phyloP scores from a whole-genome alignment of 2,888 invertebrate genomes.

The Noctua janthe region DNA sequence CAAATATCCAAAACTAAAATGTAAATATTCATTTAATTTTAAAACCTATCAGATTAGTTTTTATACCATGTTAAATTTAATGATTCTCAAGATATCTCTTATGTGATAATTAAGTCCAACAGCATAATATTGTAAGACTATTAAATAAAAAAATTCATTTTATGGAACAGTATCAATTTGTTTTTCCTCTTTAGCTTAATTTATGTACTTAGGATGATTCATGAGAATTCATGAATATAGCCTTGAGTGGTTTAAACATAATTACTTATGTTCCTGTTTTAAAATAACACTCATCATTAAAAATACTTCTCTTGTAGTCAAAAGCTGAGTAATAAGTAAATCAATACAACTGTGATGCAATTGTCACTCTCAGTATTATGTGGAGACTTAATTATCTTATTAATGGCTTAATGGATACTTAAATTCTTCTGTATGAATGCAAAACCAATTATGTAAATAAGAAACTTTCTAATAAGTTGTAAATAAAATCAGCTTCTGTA shows the following conservation, averaged over 20 bases:
- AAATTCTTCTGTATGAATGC: conserved; percentile 9
- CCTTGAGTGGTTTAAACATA: conserved; percentile 46
- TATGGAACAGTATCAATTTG: conserved; percentile 10
- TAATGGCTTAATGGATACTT: conserved; percentile 23
- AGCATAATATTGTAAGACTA: background rate
- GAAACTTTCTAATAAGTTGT: conserved; percentile 50
- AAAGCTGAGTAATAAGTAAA: conserved; percentile 22
- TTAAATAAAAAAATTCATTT: conserved; percentile 7
- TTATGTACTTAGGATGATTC: conserved; percentile 45
- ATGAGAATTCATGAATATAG: conserved; percentile 53
- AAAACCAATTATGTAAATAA: conserved; percentile 43
- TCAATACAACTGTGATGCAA: conserved; percentile 27
- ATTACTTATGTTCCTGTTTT: conserved; percentile 40
- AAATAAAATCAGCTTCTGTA: background rate
- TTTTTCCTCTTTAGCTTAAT: conserved; percentile 41
- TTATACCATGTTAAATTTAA: background rate
- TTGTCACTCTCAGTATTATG: conserved; percentile 38
- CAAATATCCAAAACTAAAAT: background rate
- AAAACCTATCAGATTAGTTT: background rate
- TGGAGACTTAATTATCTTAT: conserved; percentile 27
- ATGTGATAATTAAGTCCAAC: background rate
- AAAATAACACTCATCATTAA: conserved; percentile 36
- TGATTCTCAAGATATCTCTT: background rate
- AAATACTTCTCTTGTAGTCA: conserved; percentile 11
- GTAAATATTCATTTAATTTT: background rate